These are phyloP conservation scores for Lochmaea capreae DNA, from an alignment of 2,888 invertebrate genomes.

Conservation along the genomic window DNA sequence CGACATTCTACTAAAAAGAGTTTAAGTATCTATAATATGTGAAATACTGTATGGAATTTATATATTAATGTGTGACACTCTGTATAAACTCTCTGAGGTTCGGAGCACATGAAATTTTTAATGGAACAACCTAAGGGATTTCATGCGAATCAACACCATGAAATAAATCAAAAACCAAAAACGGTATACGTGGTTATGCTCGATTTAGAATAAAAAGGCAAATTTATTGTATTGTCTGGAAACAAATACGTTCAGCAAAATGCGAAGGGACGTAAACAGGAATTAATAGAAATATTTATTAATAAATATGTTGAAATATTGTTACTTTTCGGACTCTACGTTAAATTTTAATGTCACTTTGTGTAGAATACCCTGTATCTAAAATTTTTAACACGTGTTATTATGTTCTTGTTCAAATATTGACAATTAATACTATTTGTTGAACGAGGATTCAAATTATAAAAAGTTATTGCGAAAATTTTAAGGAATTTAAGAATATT, in stretches of 20 bases:
- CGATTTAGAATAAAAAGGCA: conserved; percentile 17
- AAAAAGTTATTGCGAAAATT: neutral
- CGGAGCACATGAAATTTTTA: conserved; percentile 32
- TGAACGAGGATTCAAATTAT: no score
- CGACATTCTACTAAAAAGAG: no score
- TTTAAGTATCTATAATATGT: no score
- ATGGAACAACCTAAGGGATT: conserved; percentile 34
- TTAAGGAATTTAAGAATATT: conserved; percentile 18
- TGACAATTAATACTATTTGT: no score
- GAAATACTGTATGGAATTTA: no score
- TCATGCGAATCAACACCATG: conserved; percentile 27
- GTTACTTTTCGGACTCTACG: no score
- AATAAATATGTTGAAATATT: no score
- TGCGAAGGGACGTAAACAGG: neutral
- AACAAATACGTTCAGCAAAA: conserved; percentile 2
- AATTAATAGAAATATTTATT: neutral
- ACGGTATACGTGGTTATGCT: conserved; percentile 20
- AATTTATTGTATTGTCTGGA: conserved; percentile 9
- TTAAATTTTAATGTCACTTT: no score
- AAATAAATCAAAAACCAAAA: conserved; percentile 31
- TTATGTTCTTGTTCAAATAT: no score
- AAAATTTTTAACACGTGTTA: no score
- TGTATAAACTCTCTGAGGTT: conserved; percentile 5
- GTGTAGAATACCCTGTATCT: no score
- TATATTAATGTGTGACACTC: neutral